phyloP scores from a whole-genome alignment of 2,113 vertebrate species.

The Nesogale talazaci region DNA sequence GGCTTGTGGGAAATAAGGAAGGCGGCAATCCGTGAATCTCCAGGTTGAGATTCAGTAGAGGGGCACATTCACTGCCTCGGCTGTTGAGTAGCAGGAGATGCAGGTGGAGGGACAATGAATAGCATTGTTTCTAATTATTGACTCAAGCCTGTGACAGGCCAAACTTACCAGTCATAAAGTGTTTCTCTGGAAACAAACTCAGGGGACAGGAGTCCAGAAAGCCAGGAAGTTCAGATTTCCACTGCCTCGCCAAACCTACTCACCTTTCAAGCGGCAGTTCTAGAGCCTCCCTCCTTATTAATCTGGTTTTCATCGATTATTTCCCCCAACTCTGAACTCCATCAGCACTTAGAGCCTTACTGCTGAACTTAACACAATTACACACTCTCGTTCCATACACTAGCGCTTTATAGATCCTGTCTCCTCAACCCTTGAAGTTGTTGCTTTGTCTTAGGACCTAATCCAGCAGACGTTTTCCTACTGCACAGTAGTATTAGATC shows the following conservation, averaged over 20 bases:
- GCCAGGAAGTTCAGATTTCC: constrained; percentile 46
- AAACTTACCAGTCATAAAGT: constrained; percentile 49
- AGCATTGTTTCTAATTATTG: constrained; percentile 5
- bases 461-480: not conserved
- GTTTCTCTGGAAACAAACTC: constrained; percentile 48
- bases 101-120: not conserved
- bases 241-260: not conserved
- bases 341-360: not conserved
- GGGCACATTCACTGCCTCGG: not conserved
- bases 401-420: not conserved
- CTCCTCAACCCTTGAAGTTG: constrained; percentile 27
- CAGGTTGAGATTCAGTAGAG: not conserved
- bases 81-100: not conserved
- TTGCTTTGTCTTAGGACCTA: constrained; percentile 7
- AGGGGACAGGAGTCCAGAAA: not conserved
- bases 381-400: not conserved
- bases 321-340: not conserved
- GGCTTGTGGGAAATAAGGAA: not conserved
- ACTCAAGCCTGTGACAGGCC: constrained; percentile 4
- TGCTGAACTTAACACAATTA: not conserved
- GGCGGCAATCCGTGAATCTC: not conserved
- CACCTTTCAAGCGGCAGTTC: constrained; percentile 33
- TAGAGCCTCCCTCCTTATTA: not conserved
- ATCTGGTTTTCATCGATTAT: not conserved
- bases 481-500: not conserved